Conservation (phyloP, 2,113 vertebrate species). For the Campylomormyrus tamandua region DNA sequence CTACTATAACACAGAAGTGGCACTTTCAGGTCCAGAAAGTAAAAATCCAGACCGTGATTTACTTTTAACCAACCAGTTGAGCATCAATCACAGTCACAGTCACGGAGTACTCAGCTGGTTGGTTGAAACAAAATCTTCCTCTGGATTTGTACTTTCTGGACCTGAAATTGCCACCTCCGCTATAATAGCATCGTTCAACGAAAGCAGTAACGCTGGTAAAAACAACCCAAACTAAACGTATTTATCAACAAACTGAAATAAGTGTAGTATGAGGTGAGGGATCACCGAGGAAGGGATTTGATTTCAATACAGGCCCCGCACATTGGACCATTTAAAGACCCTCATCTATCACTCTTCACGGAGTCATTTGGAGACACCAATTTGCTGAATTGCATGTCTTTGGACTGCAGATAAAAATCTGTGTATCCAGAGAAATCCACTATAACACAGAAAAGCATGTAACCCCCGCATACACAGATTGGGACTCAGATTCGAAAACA, state of each 20-base stretch:
- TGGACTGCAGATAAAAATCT: neutral
- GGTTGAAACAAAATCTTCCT: too few relatives aligned
- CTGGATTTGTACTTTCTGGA: too few relatives aligned
- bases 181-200: neutral
- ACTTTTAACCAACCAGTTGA: too few relatives aligned
- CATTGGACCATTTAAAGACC: neutral
- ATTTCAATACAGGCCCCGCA: neutral
- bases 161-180: too few relatives aligned
- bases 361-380: neutral
- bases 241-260: neutral
- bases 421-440: neutral
- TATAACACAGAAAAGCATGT: neutral
- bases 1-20: neutral
- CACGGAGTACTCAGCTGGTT: too few relatives aligned
- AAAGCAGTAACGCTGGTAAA: neutral
- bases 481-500: neutral
- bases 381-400: neutral
- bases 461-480: neutral
- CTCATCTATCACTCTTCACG: neutral
- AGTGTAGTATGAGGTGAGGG: neutral
- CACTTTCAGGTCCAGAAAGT: too few relatives aligned
- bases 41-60: too few relatives aligned
- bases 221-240: neutral
- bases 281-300: neutral
- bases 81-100: too few relatives aligned